Conservation (phyloP, 2,888 invertebrate species). For the Aspidiotus rigidus region DNA sequence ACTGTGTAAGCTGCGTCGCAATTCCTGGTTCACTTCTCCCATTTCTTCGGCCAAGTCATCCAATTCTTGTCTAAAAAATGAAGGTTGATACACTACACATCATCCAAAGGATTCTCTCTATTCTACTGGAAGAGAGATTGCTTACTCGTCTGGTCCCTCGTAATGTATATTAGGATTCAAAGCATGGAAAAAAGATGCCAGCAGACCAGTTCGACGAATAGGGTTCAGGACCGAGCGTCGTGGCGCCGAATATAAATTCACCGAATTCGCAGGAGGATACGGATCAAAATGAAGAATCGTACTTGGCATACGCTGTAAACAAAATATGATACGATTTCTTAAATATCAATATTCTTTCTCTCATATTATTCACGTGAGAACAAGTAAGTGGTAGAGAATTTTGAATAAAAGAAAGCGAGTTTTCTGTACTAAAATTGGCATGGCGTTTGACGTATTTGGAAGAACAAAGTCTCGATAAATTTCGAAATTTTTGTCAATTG, state of each 20-base stretch:
- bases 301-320: constrained; percentile 44
- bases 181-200: constrained; percentile 24
- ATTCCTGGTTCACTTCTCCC: constrained; percentile 26
- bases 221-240: constrained; percentile 28
- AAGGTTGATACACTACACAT: background rate
- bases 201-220: constrained; percentile 20
- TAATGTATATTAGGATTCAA: constrained; percentile 26
- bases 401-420: too few species aligned
- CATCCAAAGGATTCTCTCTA: background rate
- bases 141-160: constrained; percentile 27
- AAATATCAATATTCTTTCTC: background rate
- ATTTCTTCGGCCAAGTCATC: constrained; percentile 27
- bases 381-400: too few species aligned
- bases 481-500: too few species aligned
- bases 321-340: background rate
- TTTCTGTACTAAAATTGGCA: constrained; percentile 36
- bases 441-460: too few species aligned
- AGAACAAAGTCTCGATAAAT: too few species aligned
- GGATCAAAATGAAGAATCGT: constrained; percentile 69
- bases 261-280: constrained; percentile 63
- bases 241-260: constrained; percentile 58
- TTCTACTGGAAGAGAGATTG: background rate
- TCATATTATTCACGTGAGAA: background rate
- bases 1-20: constrained; percentile 21
- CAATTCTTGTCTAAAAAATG: constrained; percentile 13